A percentile compares a stretch with the other conserved stretches of the same genome.
Conservation (phyloP, 2,113 vertebrate species). For the Stictonetta naevosa region DNA sequence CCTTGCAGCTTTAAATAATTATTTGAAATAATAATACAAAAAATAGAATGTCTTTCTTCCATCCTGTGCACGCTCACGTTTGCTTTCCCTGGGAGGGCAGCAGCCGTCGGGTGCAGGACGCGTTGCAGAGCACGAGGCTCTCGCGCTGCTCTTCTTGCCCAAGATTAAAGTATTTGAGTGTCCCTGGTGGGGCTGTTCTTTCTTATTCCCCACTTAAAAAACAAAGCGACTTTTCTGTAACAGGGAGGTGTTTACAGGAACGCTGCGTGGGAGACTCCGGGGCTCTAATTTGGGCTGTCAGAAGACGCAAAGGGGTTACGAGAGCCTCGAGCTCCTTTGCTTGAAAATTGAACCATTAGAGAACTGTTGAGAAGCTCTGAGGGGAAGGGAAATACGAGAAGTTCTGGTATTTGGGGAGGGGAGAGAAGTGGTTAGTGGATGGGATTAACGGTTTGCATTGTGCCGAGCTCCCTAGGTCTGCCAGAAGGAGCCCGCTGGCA, state of each 20-base stretch:
- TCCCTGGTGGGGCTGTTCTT: neutral
- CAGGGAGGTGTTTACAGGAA: neutral
- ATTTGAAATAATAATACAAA: neutral
- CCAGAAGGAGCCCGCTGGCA: neutral
- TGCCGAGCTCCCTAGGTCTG: neutral
- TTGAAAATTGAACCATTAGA: fast-evolving
- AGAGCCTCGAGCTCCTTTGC: neutral
- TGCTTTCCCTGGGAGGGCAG: neutral
- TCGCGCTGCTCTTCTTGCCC: fast-evolving
- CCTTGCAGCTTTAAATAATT: conserved; percentile 23
- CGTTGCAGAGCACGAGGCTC: fast-evolving
- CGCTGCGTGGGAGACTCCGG: neutral
- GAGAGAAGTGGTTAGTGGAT: neutral
- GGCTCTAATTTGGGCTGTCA: neutral
- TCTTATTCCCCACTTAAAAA: no score
- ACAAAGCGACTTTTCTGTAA: neutral
- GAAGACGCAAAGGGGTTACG: neutral
- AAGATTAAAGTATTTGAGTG: neutral
- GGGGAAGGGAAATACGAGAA: neutral
- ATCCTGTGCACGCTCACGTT: neutral
- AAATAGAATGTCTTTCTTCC: neutral
- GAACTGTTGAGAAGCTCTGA: neutral
- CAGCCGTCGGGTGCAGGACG: fast-evolving
- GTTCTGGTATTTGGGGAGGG: neutral
- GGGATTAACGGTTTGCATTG: neutral